A percentile compares a stretch with the other conserved stretches of the same genome.
phyloP scores from a whole-genome alignment of 2,888 invertebrate species.

The Parelbella ahira region DNA sequence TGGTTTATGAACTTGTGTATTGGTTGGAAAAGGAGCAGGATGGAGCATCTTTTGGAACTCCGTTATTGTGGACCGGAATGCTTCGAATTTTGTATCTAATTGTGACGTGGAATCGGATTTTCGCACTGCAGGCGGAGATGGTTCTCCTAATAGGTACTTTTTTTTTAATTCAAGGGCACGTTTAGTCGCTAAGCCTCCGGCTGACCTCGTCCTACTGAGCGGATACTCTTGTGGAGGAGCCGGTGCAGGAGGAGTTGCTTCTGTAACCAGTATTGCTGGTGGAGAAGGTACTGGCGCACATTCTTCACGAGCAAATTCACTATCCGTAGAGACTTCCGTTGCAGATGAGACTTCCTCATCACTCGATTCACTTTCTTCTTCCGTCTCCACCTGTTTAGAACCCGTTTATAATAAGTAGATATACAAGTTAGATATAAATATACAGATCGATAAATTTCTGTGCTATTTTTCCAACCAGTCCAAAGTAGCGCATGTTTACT shows the following conservation, averaged over 20 bases:
- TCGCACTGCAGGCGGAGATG: slow-evolving; percentile 85
- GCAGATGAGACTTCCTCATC: slow-evolving; percentile 91
- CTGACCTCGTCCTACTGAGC: slow-evolving; percentile 90
- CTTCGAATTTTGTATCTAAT: slow-evolving; percentile 91
- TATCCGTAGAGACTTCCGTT: slow-evolving; percentile 95
- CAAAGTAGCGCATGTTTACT: too few relatives aligned
- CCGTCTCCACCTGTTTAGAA: slow-evolving; percentile 66
- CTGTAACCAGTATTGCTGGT: slow-evolving; percentile 88
- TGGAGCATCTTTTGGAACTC: slow-evolving; percentile 93
- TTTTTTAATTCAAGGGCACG: slow-evolving; percentile 92
- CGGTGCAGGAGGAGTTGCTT: slow-evolving; percentile 89
- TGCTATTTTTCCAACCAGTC: too few relatives aligned
- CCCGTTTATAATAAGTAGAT: slow-evolving; percentile 5
- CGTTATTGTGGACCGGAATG: slow-evolving; percentile 91
- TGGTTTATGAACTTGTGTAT: slow-evolving; percentile 39
- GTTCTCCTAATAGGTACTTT: slow-evolving; percentile 89
- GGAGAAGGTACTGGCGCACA: slow-evolving; percentile 85
- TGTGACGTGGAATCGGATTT: slow-evolving; percentile 92
- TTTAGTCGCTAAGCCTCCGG: slow-evolving; percentile 93
- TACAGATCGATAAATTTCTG: too few relatives aligned
- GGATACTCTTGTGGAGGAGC: slow-evolving; percentile 84
- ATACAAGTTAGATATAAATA: too few relatives aligned
- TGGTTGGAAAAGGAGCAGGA: slow-evolving; percentile 82
- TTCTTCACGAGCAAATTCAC: slow-evolving; percentile 93
- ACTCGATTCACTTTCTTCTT: slow-evolving; percentile 82